Evolutionary conservation across 2,113 vertebrate genomes (phyloP).

Genomic region (Ictalurus furcatus): DNA sequence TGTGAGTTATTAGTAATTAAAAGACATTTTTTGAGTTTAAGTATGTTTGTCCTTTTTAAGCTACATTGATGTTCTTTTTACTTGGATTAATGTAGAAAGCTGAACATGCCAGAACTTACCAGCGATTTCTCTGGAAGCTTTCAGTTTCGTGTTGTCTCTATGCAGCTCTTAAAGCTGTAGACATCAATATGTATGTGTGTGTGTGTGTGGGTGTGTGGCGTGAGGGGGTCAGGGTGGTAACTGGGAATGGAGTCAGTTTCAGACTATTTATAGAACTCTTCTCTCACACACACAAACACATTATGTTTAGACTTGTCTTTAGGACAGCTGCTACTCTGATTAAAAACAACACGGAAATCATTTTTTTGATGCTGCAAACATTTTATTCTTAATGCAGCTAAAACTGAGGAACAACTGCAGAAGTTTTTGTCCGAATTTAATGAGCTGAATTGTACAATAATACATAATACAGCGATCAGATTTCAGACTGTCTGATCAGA

Average conservation of each 20-base stretch:
- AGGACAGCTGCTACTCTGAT: background rate
- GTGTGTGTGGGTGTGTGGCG: background rate
- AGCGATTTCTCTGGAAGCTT: background rate
- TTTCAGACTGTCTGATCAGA: too few species aligned
- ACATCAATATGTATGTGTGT: background rate
- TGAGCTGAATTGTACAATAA: too few species aligned
- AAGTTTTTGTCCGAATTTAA: too few species aligned
- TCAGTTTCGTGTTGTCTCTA: background rate
- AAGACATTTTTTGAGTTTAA: background rate
- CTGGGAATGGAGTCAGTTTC: constrained; percentile 28
- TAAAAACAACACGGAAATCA: background rate
- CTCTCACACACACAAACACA: background rate
- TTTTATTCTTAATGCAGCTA: too few species aligned
- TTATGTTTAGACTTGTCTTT: background rate
- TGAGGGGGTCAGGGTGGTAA: background rate
- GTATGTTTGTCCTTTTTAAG: background rate
- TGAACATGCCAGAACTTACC: constrained; percentile 33
- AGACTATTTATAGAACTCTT: constrained; percentile 41
- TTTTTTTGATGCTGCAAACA: background rate
- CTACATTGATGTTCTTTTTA: background rate
- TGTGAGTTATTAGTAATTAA: background rate
- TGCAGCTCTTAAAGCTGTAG: constrained; percentile 5
- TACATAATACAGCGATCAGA: background rate
- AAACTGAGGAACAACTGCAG: too few species aligned
- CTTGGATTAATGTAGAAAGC: background rate